Evolutionary conservation across 2,888 invertebrate species (phyloP), one percentile per base, ranked within the genome.

Genomic region (Apodemia hepburni): DNA sequence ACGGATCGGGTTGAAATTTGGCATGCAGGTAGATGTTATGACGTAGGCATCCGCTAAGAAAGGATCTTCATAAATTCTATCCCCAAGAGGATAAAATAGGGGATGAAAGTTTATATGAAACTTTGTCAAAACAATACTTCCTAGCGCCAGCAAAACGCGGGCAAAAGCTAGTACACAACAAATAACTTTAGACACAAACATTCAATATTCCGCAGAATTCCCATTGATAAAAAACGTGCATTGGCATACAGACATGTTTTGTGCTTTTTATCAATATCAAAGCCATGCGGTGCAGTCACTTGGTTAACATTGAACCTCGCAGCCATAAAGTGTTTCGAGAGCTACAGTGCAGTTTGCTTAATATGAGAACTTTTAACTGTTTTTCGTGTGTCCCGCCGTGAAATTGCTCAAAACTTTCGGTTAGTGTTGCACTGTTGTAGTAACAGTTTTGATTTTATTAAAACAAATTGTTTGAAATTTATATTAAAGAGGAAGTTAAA

Each of bases 101-200:
- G n/a, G n/a, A n/a, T n/a, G n/a, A n/a, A n/a, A n/a, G n/a, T n/a
- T n/a, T n/a, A n/a, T n/a, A n/a, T n/a, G n/a, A n/a, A n/a, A n/a
- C n/a, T n/a, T n/a, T n/a, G n/a, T n/a, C n/a, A n/a, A n/a, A n/a
- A n/a, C n/a, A n/a, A n/a, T n/a, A n/a, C n/a, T n/a, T n/a, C n/a
- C n/a, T n/a, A n/a, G n/a, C n/a, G n/a, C n/a, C n/a, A n/a, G n/a
- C n/a, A n/a, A n/a, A n/a, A n/a, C n/a, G 22, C 22, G 2, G 2
- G 22, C 22, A 22, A 22, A 22, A 2, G 2, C 1, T 2, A 22
- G 2, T 22, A 22, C 22, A 22, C 22, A 2, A 22, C 22, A 22
- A 22, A 11, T 58, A n/a, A 58, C 75, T 45, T 6, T n/a, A 45
- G 42, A 45, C 15, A 6, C 42, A 45, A 45, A 45, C 42, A 45